Base-by-base conservation (phyloP, 1,140 invertebrate genomes). In the Drosophila quadrilineata region DNA sequence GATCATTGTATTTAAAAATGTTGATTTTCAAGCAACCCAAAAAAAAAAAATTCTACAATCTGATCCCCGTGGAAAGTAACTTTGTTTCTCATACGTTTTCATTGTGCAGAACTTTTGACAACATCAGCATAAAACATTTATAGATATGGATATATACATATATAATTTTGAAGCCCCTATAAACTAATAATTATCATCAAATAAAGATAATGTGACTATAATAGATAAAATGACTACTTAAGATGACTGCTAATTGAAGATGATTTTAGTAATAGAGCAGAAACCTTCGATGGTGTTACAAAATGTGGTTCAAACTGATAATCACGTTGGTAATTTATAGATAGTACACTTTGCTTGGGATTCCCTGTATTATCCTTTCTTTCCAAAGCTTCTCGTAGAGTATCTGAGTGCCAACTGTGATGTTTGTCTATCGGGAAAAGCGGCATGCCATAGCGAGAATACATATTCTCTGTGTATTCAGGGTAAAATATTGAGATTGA, bases 401-500 rank as follows among this genome's bases (percentile, higher is more conserved):
- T 28, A 33, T 33, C 22, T 60, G 4, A 33, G 31, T 8, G 69
- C 49, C 5, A 14, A 40, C 6, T 84, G 77, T 16, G 58, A 79
- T 65, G 59, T 67, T 9, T 84, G 77, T 10, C 75, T 72, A 19
- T 24, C 35, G 4, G 49, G 31, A 1, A 56, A n/a, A 46, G 64
- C 56, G 38, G 74, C 77, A 0, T 84, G 77, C 26, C 57, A 69
- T 12, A 79, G 64, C 56, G 57, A 58, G 38, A 75, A 65, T 3
- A 52, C 64, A 3, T 84, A 59, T 49, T 68, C 73, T 5, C 45
- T 77, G n/a, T 84, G 77, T 26, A 40, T 64, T 14, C 26, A 60
- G 6, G 58, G 71, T 74, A 5, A n/a, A 29, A 6, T 24, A 22
- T 56, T 6, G 3, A 12, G 3, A 6, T 22, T 24, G 12, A 16